Evolutionary conservation across 2,113 vertebrate genomes (phyloP).

Genomic region (Capreolus pygargus): DNA sequence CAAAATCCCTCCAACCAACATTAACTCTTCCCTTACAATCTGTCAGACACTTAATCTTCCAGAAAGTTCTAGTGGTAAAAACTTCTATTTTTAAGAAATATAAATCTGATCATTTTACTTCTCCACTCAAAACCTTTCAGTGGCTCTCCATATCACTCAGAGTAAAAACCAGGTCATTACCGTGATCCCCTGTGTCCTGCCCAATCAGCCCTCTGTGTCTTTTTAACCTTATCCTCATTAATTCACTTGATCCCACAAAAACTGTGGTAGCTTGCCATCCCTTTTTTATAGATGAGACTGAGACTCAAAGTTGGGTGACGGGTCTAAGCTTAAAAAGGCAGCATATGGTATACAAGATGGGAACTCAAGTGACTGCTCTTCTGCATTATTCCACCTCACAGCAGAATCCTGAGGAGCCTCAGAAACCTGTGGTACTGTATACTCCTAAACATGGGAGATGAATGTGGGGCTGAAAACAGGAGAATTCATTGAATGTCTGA

Average conservation of each 20-base stretch:
- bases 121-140: not conserved
- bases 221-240: not conserved
- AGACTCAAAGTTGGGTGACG: not conserved
- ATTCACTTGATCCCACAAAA: not conserved
- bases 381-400: not conserved
- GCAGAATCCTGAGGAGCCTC: not conserved
- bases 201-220: not conserved
- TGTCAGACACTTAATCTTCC: not conserved
- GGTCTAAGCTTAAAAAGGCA: not conserved
- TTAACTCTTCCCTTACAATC: not conserved
- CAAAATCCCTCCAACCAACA: not conserved
- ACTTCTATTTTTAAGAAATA: not conserved
- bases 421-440: not conserved
- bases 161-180: not conserved
- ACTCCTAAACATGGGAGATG: not conserved
- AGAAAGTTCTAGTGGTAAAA: not conserved
- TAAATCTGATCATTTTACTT: not conserved
- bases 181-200: not conserved
- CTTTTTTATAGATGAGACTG: not conserved
- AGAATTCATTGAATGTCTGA: not conserved
- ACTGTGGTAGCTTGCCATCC: not conserved
- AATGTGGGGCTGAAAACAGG: not conserved
- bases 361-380: not conserved
- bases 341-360: not conserved
- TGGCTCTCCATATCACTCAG: not conserved